These are phyloP conservation scores for Urocyon cinereoargenteus DNA, from an alignment of 2,797 vertebrate genomes.

Conservation along the genomic window DNA sequence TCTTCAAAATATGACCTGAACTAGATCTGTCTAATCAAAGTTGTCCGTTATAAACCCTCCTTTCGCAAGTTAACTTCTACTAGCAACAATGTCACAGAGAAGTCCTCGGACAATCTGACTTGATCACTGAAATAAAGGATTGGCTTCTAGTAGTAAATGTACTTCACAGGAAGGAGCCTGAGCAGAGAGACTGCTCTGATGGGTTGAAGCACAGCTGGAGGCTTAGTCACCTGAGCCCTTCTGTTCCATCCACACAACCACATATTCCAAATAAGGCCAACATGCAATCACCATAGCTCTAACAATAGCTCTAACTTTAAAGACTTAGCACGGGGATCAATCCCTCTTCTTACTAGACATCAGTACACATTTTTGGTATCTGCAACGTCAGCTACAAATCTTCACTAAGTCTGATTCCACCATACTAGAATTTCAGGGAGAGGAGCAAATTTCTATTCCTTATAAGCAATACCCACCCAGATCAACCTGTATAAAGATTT, in stretches of 20 bases:
- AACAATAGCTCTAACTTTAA: not conserved
- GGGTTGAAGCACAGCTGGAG: not conserved
- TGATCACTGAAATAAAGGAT: not conserved
- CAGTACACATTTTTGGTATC: not conserved
- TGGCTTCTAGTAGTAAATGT: not conserved
- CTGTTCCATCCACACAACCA: not conserved
- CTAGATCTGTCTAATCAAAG: conserved; percentile 78
- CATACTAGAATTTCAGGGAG: not conserved
- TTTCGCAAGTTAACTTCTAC: conserved; percentile 70
- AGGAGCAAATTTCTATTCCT: not conserved
- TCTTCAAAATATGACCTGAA: conserved; percentile 80
- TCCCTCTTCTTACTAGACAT: not conserved
- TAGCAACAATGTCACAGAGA: conserved; percentile 66
- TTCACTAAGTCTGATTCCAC: not conserved
- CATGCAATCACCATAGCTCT: not conserved
- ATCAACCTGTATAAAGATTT: not conserved
- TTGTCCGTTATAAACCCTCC: conserved; percentile 77
- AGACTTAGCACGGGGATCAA: not conserved
- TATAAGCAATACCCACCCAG: not conserved
- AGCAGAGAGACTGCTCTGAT: fast-evolving
- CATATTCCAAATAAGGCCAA: not conserved
- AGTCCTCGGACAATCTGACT: not conserved
- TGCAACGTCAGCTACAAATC: not conserved
- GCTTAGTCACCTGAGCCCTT: not conserved
- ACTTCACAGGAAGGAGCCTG: not conserved